Base-by-base conservation (phyloP, 2,888 invertebrate genomes). In the Chrysolina oricalcia region DNA sequence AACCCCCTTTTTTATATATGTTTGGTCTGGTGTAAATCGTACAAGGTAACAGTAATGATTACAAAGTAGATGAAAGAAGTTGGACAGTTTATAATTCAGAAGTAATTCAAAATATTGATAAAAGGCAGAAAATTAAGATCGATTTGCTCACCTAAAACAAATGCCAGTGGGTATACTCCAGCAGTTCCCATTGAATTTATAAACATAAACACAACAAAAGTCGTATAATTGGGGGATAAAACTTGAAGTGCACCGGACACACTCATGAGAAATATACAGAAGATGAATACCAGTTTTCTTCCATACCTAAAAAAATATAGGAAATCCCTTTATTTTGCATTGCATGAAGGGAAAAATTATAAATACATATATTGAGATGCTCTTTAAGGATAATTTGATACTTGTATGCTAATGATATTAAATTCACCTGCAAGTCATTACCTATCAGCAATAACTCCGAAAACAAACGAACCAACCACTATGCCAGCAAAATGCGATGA, bases 401-500 rank as follows among this genome's bases (percentile, higher is more conserved):
- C 6, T 6, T 5, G 3, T 53, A 13, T 10, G 53, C 19, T 19
- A 21, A 13, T 11, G 13, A 21, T 4, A 19, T 1, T 10, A 9
- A 53, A 21, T 53, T 11, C 1, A 21, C 19, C 21, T 21, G 27
- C 1, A 17, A 6, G 27, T 50, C 35, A 27, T 27, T 86, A 92
- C 92, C 89, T 90, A 86, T 93, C 93, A 3, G 93, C 92, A 21
- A 93, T 85, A 79, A 92, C 88, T 19, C 93, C 93, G 76, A 91
- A 91, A 0, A 90, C 62, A 9, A 91, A 90, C 9, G 92, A 91
- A 35, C 93, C 93, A 63, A 91, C 87, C 46, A 93, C 90, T 62
- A 92, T 90, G 1, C 93, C 93, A 13, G 91, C 90, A 86, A 93
- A 93, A 87, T 93, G 93, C 68, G 91, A 87, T 0, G 92, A 92